Evolutionary conservation across 2,888 invertebrate species (phyloP), one percentile per base, ranked within the genome.

Genomic region (Ptilodon capucinus): DNA sequence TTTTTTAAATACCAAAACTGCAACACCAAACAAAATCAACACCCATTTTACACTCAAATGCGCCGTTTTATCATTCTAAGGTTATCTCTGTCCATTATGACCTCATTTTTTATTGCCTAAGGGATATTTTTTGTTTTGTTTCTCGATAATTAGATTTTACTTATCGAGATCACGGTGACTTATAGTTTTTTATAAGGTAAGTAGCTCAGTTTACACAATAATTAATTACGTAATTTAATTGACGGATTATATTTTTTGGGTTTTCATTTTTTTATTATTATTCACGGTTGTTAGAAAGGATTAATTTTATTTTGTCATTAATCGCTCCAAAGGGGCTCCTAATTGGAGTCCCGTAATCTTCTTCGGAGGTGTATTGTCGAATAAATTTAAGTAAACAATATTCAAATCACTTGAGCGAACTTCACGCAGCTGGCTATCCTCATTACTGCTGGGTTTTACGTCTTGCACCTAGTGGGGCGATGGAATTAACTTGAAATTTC

Each of bases 301-400:
- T 16, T 42, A 19, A 32, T 18, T 42, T 42, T 32, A 34, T 23
- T 34, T 25, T 13, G 32, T 25, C 9, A n/a, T 32, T 50, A 54
- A 54, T 51, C 52, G 16, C 49, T 59, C 69, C 73, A 69, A 72
- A 60, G 71, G 65, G 57, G 50, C 63, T 56, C 51, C 48, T 71
- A 68, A 73, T 76, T 76, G 70, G 75, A 75, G 73, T 71, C 64
- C 55, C 66, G 67, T 64, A 71, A 71, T 60, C 71, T 59, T 57
- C 40, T 60, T 55, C 48, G 65, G 61, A 56, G 63, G 60, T 66
- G 62, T 74, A 71, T 75, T 71, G 69, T 72, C 66, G 59, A 67
- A 79, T 72, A 69, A 75, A 71, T 67, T 71, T 60, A 68, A 79
- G 75, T 78, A 76, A 81, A 76, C 77, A 81, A 80, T 79, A 79